These are phyloP conservation scores for Gastracanthus pulcherrimus DNA, from an alignment of 2,888 invertebrate species.

Conservation along the genomic window DNA sequence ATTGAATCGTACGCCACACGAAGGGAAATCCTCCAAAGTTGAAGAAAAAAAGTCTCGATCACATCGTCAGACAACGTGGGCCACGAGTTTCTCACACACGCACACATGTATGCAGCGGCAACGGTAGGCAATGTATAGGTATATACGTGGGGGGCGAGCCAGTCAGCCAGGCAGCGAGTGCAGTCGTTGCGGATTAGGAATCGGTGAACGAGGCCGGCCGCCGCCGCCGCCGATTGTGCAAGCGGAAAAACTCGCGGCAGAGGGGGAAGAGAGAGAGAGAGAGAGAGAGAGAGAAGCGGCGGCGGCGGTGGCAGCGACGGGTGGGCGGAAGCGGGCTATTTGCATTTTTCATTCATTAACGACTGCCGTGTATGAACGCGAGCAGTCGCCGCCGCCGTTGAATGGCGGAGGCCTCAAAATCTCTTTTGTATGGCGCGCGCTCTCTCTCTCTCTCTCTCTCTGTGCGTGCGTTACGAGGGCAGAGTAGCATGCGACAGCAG, in stretches of 20 bases:
- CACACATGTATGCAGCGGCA: no score
- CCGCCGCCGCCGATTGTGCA: conserved; percentile 48
- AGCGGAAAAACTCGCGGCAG: conserved; percentile 52
- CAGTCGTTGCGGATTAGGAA: conserved; percentile 42
- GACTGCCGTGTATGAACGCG: conserved; percentile 25
- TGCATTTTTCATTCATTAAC: conserved; percentile 60
- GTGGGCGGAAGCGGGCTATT: conserved; percentile 58
- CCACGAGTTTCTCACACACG: no score
- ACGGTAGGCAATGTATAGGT: background rate
- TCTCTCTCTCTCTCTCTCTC: no score
- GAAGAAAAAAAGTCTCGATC: no score
- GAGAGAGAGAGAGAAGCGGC: background rate
- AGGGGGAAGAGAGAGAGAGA: background rate
- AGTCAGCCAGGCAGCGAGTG: background rate
- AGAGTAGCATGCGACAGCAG: no score
- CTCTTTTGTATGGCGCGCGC: no score
- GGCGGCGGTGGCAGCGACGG: no score
- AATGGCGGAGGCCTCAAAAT: conserved; percentile 38
- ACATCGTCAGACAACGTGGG: no score
- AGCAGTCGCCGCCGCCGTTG: conserved; percentile 3
- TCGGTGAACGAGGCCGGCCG: conserved; percentile 42
- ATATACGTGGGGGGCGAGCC: background rate
- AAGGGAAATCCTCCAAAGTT: no score
- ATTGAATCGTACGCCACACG: background rate
- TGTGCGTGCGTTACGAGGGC: no score